Conservation (phyloP, 1,140 invertebrate genomes). For the Ceratina japonica region DNA sequence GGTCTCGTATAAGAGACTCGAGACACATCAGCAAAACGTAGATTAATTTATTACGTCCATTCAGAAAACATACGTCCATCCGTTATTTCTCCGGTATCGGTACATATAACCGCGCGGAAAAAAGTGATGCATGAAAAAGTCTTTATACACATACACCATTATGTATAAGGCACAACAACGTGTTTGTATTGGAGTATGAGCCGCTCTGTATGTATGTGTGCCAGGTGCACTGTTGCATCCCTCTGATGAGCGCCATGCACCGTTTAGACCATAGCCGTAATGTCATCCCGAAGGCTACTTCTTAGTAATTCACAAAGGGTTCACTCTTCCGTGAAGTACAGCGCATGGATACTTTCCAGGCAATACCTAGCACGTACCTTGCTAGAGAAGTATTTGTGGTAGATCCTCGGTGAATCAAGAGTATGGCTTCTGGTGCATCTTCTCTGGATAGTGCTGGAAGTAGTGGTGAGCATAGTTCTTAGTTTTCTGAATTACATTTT, state of each 20-base stretch:
- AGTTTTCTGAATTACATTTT: constrained; percentile 26
- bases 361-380: constrained; percentile 68
- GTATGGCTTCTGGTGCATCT: constrained; percentile 80
- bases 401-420: constrained; percentile 54
- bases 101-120: constrained; percentile 40
- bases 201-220: constrained; percentile 28
- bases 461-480: constrained; percentile 73
- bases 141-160: constrained; percentile 21
- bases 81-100: constrained; percentile 25
- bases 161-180: constrained; percentile 26
- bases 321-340: constrained; percentile 74
- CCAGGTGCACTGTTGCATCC: constrained; percentile 59
- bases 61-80: constrained; percentile 70
- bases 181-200: constrained; percentile 55
- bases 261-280: constrained; percentile 59
- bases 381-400: constrained; percentile 61
- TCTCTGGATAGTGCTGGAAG: constrained; percentile 79
- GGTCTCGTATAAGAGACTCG: constrained; percentile 27
- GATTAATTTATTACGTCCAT: constrained; percentile 67
- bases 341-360: constrained; percentile 71
- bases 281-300: constrained; percentile 75
- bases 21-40: constrained; percentile 65
- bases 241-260: constrained; percentile 51
- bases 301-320: constrained; percentile 74
- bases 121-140: constrained; percentile 63